A percentile compares a stretch with the other conserved stretches of the same genome.
These are phyloP conservation scores for Poeciliopsis prolifica DNA, from an alignment of 2,113 vertebrate species.

Conservation along the genomic window DNA sequence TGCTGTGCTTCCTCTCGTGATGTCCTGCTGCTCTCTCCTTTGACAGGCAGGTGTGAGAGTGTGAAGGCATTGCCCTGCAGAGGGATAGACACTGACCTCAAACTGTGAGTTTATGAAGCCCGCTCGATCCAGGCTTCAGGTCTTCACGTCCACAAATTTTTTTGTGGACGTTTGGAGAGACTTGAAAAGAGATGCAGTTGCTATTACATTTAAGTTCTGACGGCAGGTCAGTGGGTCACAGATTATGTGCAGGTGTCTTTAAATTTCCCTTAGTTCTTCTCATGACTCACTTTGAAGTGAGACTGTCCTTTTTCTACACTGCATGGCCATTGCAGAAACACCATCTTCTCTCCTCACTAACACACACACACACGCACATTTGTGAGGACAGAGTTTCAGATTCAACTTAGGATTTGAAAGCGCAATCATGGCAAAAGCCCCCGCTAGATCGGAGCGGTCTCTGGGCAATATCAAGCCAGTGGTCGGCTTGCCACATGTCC, in stretches of 20 bases:
- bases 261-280: slow-evolving; percentile 56
- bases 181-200: slow-evolving; percentile 31
- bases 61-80: slow-evolving; percentile 75
- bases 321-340: slow-evolving; percentile 28
- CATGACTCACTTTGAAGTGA: slow-evolving; percentile 21
- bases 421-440: slow-evolving; percentile 50
- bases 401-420: slow-evolving; percentile 58
- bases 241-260: slow-evolving; percentile 32
- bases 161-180: no score
- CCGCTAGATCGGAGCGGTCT: slow-evolving; percentile 13
- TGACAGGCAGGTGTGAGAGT: slow-evolving; percentile 83
- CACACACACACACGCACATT: slow-evolving; percentile 1
- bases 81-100: slow-evolving; percentile 78
- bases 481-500: slow-evolving; percentile 19
- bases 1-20: slow-evolving; percentile 14
- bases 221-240: slow-evolving; percentile 12
- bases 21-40: slow-evolving; percentile 60
- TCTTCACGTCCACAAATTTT: slow-evolving; percentile 47
- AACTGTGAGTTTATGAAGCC: slow-evolving; percentile 70
- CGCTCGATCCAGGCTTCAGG: slow-evolving; percentile 29
- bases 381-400: slow-evolving; percentile 35
- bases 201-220: slow-evolving; percentile 22
- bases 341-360: slow-evolving; percentile 23
- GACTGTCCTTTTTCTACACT: background rate
- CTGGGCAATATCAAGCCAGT: slow-evolving; percentile 53